Evolutionary conservation across 2,113 vertebrate genomes (phyloP).

Genomic region (Pyrgilauda ruficollis): DNA sequence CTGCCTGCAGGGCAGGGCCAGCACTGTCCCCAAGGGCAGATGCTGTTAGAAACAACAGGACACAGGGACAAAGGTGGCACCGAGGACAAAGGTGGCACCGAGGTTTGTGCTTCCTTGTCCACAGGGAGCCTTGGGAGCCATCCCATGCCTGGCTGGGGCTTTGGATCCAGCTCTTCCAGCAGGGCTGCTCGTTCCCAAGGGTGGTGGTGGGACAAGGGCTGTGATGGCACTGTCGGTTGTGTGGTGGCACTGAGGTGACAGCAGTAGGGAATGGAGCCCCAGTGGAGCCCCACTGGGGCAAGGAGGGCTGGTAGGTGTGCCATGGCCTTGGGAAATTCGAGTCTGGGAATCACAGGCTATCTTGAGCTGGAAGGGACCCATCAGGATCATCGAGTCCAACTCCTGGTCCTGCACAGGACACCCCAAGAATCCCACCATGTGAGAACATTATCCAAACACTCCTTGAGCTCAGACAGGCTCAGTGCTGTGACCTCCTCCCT

Average conservation of each 20-base stretch:
- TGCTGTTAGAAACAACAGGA: background rate
- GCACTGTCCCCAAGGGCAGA: background rate
- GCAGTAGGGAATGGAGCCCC: background rate
- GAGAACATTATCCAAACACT: background rate
- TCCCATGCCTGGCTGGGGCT: background rate
- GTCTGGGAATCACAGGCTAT: background rate
- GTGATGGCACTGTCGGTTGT: rapidly evolving
- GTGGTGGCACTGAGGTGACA: background rate
- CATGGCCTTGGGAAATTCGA: background rate
- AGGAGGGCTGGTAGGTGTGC: background rate
- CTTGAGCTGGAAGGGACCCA: background rate
- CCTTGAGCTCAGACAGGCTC: background rate
- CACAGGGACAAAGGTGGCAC: background rate
- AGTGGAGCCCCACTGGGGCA: rapidly evolving
- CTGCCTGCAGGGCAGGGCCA: background rate
- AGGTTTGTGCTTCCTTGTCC: background rate
- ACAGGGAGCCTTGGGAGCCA: background rate
- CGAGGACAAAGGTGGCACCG: background rate
- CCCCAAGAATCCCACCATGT: background rate
- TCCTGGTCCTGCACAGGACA: background rate
- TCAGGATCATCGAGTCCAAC: background rate
- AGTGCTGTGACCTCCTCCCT: background rate
- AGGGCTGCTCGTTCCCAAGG: rapidly evolving
- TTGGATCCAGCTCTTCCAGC: background rate
- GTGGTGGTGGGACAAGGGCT: background rate